Evolutionary conservation across 2,797 vertebrate species (phyloP).

Genomic region (Mus caroli): DNA sequence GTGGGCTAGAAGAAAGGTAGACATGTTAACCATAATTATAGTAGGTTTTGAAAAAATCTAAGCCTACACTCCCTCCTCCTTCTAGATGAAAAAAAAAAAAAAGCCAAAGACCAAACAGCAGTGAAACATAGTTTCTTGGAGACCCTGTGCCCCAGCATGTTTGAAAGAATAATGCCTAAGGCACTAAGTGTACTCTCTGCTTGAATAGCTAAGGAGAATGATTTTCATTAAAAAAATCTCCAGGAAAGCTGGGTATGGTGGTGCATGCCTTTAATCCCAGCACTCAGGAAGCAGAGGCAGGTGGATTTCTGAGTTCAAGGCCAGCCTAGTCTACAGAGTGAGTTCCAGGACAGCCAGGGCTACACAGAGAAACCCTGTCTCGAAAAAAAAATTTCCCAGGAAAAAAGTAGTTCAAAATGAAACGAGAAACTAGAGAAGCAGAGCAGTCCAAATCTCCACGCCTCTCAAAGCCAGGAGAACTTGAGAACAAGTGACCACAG

Average conservation of each 20-base stretch:
- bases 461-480: constrained; percentile 32
- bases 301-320: no score
- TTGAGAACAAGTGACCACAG: constrained; percentile 14
- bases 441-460: not conserved
- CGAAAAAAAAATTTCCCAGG: not conserved
- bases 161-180: not conserved
- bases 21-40: not conserved
- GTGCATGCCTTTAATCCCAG: no score
- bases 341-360: no score
- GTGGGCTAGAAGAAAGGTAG: not conserved
- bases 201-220: not conserved
- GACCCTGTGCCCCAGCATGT: not conserved
- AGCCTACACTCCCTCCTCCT: not conserved
- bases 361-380: no score
- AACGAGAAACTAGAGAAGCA: not conserved
- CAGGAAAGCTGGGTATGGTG: not conserved
- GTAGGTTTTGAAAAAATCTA: not conserved
- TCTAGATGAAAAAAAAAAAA: not conserved
- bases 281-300: no score
- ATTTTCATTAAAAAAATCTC: not conserved
- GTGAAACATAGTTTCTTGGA: not conserved
- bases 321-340: no score
- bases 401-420: constrained; percentile 12
- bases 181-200: not conserved
- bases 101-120: not conserved